phyloP scores from a whole-genome alignment of 2,797 vertebrate genomes.

The Hemibagrus guttatus region DNA sequence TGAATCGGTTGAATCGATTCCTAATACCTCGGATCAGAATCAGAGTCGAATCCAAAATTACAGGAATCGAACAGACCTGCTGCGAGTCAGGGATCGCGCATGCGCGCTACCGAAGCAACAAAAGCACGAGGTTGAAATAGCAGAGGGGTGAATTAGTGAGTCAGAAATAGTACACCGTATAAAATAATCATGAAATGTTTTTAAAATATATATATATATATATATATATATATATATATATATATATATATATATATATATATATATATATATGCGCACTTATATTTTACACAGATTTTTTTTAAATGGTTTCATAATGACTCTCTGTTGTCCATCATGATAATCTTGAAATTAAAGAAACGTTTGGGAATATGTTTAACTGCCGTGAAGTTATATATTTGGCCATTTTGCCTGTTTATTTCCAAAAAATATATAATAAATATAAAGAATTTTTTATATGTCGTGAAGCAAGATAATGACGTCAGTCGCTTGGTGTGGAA shows the following conservation, averaged over 20 bases:
- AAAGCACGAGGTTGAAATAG: neutral
- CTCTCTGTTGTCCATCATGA: neutral
- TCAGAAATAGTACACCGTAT: neutral
- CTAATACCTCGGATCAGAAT: neutral
- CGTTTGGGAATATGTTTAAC: neutral
- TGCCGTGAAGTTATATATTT: neutral
- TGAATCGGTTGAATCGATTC: neutral
- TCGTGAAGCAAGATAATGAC: neutral
- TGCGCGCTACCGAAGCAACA: slow-evolving; percentile 13
- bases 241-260: too few species aligned
- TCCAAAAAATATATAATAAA: neutral
- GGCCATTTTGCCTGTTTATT: neutral
- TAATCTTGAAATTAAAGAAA: neutral
- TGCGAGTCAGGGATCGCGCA: neutral
- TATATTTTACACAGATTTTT: neutral
- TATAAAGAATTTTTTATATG: neutral
- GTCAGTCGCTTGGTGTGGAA: neutral
- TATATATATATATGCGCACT: too few species aligned
- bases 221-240: neutral
- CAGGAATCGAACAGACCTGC: neutral
- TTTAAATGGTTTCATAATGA: neutral
- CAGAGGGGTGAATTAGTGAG: neutral
- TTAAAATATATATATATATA: too few species aligned
- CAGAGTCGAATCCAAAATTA: neutral
- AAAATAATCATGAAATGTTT: neutral